These are phyloP conservation scores for Danio aesculapii DNA, from an alignment of 2,797 vertebrate genomes.

Conservation along the genomic window DNA sequence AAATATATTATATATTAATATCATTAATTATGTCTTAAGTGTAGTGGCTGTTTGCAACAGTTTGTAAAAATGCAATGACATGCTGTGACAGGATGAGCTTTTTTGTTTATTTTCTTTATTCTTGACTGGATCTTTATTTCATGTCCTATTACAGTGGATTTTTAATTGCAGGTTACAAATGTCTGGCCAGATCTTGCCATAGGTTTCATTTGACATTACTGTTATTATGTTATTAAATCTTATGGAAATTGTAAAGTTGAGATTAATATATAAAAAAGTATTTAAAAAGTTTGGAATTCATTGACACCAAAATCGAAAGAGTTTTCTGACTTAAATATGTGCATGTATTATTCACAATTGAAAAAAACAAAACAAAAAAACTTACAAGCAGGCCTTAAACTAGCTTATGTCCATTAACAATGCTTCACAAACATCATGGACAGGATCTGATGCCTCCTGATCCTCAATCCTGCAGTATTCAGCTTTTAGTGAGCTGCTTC, in stretches of 20 bases:
- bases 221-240: not conserved
- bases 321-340: not conserved
- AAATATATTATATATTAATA: not conserved
- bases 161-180: not conserved
- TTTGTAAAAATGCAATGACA: not conserved
- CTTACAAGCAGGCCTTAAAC: not conserved
- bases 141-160: not conserved
- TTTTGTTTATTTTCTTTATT: not conserved
- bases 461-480: slow-evolving; percentile 18
- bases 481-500: slow-evolving; percentile 18
- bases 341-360: not conserved
- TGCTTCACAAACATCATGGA: slow-evolving; percentile 4
- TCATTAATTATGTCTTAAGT: not conserved
- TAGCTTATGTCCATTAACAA: slow-evolving; percentile 9
- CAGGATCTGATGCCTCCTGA: slow-evolving; percentile 14
- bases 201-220: not conserved
- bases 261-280: not conserved
- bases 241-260: not conserved
- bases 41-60: not conserved
- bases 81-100: not conserved
- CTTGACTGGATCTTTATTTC: not conserved
- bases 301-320: not conserved
- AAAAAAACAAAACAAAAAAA: not conserved
- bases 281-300: not conserved
- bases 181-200: not conserved